phyloP scores from a whole-genome alignment of 1,140 invertebrate species.

The Ceratosolen fusciceps region DNA sequence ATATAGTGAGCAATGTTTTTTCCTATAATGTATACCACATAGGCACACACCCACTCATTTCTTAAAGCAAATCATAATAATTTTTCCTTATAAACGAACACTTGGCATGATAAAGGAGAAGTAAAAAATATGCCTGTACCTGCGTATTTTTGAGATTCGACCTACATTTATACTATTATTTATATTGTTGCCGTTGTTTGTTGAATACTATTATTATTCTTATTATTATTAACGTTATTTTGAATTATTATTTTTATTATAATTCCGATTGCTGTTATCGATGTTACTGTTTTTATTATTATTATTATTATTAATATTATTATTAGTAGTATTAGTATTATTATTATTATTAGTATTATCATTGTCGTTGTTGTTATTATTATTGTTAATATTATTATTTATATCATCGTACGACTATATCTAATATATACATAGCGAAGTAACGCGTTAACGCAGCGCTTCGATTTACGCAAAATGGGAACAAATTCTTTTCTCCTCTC shows the following conservation, averaged over 20 bases:
- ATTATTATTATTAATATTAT: too few relatives aligned
- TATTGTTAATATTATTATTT: not conserved
- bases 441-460: constrained; percentile 22
- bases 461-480: constrained; percentile 48
- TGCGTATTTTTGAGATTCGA: constrained; percentile 40
- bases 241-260: too few relatives aligned
- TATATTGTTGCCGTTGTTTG: too few relatives aligned
- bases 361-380: not conserved
- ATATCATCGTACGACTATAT: constrained; percentile 19
- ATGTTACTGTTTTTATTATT: too few relatives aligned
- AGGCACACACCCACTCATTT: not conserved
- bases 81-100: constrained; percentile 9
- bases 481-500: constrained; percentile 46
- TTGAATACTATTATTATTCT: too few relatives aligned
- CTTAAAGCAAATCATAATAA: not conserved
- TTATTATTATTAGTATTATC: too few relatives aligned
- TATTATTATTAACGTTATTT: too few relatives aligned
- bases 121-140: constrained; percentile 30
- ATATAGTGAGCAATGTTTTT: constrained; percentile 36
- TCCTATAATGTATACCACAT: constrained; percentile 16
- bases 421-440: constrained; percentile 25
- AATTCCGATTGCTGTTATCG: too few relatives aligned
- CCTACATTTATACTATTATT: constrained; percentile 7
- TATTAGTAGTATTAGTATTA: too few relatives aligned
- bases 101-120: not conserved